Evolutionary conservation across 2,113 vertebrate species (phyloP).

Genomic region (Phocoena sinus): DNA sequence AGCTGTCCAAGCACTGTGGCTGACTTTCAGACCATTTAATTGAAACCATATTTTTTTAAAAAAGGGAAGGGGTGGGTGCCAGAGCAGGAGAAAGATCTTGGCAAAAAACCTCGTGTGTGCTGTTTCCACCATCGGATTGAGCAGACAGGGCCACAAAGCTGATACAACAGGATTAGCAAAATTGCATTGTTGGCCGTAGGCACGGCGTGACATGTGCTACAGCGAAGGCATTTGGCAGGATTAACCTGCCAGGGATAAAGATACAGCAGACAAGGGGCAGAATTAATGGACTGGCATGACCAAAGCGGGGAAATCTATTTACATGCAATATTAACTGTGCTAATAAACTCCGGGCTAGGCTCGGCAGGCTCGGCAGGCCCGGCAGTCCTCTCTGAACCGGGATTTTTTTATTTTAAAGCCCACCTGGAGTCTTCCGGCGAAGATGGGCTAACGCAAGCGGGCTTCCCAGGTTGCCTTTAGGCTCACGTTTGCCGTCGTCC

Average conservation of each 20-base stretch:
- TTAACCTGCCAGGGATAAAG: slow-evolving; percentile 85
- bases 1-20: slow-evolving; percentile 78
- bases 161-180: slow-evolving; percentile 87
- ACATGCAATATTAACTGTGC: slow-evolving; percentile 73
- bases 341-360: slow-evolving; percentile 49
- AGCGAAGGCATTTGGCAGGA: slow-evolving; percentile 85
- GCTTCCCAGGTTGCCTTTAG: background rate
- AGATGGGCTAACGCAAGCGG: background rate
- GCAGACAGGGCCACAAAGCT: slow-evolving; percentile 86
- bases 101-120: slow-evolving; percentile 77
- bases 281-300: slow-evolving; percentile 83
- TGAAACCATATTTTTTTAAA: slow-evolving; percentile 75
- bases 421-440: background rate
- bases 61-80: background rate
- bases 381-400: background rate
- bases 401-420: background rate
- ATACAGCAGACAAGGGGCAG: slow-evolving; percentile 81
- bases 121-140: slow-evolving; percentile 83
- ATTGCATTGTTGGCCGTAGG: slow-evolving; percentile 84
- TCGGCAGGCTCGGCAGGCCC: background rate
- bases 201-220: slow-evolving; percentile 82
- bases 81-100: slow-evolving; percentile 67
- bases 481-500: background rate
- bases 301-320: slow-evolving; percentile 77
- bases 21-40: slow-evolving; percentile 83